phyloP scores from a whole-genome alignment of 2,797 vertebrate genomes.

The Phoebastria nigripes region DNA sequence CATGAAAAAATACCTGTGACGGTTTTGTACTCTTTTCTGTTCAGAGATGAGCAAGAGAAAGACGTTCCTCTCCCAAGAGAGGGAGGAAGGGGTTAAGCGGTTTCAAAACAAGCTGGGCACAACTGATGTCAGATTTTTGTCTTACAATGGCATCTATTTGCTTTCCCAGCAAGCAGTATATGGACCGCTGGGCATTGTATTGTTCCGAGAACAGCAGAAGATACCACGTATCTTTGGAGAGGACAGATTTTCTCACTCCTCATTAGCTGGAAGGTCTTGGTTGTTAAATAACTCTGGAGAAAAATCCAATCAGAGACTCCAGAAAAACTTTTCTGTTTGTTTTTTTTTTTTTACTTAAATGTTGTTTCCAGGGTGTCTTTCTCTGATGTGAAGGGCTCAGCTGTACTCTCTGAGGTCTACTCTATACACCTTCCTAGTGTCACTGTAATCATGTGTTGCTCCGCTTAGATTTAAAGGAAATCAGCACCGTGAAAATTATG shows the following conservation, averaged over 20 bases:
- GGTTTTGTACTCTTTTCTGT: neutral
- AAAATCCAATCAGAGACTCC: neutral
- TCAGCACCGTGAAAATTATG: neutral
- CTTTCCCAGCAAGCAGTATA: conserved; percentile 17
- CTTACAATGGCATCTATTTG: conserved; percentile 66
- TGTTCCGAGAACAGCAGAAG: neutral
- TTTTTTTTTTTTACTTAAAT: neutral
- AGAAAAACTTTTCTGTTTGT: neutral
- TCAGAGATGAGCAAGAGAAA: neutral
- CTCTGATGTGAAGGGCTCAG: neutral
- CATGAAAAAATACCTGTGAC: neutral
- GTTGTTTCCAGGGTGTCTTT: neutral
- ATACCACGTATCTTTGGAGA: neutral
- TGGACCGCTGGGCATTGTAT: neutral
- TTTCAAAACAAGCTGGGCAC: conserved; percentile 4
- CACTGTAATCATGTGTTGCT: neutral
- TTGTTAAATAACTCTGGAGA: neutral
- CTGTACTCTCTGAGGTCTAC: neutral
- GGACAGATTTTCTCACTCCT: neutral
- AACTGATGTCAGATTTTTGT: conserved; percentile 18
- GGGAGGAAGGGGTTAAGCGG: conserved; percentile 25
- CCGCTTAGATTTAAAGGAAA: neutral
- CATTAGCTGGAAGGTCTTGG: neutral
- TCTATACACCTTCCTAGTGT: neutral
- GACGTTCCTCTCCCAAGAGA: neutral